Evolutionary conservation across 1,140 invertebrate species (phyloP), one percentile per base, ranked within the genome.

Genomic region (Heliothis virescens): DNA sequence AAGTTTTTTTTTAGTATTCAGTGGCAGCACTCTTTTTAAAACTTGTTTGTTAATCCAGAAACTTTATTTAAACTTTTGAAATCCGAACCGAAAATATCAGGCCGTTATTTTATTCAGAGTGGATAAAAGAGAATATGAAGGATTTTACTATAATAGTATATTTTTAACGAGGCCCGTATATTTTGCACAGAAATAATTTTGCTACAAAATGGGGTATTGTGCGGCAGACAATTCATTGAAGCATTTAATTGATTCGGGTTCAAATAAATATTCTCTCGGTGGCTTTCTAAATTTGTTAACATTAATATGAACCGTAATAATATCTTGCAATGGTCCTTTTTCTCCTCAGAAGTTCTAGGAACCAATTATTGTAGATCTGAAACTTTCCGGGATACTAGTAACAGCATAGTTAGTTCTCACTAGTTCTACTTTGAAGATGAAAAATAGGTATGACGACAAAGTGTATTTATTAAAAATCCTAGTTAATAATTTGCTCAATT

Each of bases 161-260:
- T 67, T 67, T 63, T 48, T 67, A 48, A 67, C 63, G 63, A 67
- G 63, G 15, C 63, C 63, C 34, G 16, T 12, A 67, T 48, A 67
- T 67, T 67, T 67, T 48, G 18, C 48, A 67, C 2, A 48, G 63
- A 67, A 41, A 48, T 50, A 16, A 48, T 67, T 48, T 67, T 18
- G 41, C 41, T 21, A 67, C 41, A 67, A 67, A 67, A 67, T 18
- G 41, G 34, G 34, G 41, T 67, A 67, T 67, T 67, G 63, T 67
- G 63, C 34, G 63, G 41, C 41, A 67, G 63, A 67, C 63, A 67
- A 67, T 67, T 67, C 63, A 67, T 48, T 67, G 63, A 67, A 67
- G 63, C 63, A 67, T 67, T 67, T 67, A 67, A 67, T 67, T 67
- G 63, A 67, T 67, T 67, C 48, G 63, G 63, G 63, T 67, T 50